Percentiles rank a stretch among this genome's conserved stretches.
Conservation (phyloP, 2,113 vertebrate species). For the Mus spicilegus region DNA sequence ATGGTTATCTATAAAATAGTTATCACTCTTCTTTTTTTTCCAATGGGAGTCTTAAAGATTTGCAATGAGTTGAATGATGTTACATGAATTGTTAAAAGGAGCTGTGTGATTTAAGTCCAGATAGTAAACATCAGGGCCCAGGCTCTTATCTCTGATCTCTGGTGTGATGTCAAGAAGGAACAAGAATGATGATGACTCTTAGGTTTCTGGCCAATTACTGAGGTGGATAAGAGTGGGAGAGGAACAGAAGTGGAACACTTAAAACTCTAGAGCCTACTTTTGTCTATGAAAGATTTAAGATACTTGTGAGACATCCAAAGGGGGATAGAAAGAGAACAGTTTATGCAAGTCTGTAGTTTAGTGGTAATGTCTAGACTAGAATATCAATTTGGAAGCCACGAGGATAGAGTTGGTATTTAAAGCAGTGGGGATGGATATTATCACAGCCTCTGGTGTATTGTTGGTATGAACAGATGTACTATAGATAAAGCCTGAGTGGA, state of each 20-base stretch:
- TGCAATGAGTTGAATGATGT: neutral
- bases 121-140: neutral
- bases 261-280: neutral
- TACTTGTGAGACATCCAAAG: conserved; percentile 3
- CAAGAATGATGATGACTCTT: neutral
- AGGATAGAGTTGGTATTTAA: conserved; percentile 52
- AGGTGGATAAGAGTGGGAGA: neutral
- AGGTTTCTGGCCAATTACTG: neutral
- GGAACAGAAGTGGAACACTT: neutral
- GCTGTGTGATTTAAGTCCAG: neutral
- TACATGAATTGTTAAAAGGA: neutral
- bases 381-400: conserved; percentile 41
- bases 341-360: neutral
- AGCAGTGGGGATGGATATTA: conserved; percentile 6
- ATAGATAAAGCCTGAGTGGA: neutral
- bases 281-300: neutral
- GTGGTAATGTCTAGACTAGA: conserved; percentile 14
- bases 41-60: neutral
- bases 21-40: neutral
- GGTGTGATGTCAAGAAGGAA: neutral
- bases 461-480: conserved; percentile 37
- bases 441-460: neutral
- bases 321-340: neutral
- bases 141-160: neutral
- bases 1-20: neutral